phyloP scores from a whole-genome alignment of 2,113 vertebrate genomes.

The human region DNA sequence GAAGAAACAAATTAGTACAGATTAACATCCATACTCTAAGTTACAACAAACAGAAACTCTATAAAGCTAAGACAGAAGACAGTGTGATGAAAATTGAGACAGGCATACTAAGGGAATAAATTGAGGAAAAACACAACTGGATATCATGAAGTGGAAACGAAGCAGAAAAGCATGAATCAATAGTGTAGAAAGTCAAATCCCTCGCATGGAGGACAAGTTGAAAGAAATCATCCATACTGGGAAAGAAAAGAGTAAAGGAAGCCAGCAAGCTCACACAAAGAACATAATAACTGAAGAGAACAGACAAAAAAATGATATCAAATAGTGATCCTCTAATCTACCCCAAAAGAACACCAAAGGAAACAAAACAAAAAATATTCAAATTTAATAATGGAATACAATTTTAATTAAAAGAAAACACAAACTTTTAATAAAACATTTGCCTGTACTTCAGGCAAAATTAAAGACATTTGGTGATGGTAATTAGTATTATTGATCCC shows the following conservation, averaged over 20 bases:
- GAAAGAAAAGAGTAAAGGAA: not conserved
- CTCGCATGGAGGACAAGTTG: not conserved
- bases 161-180: conserved; percentile 13
- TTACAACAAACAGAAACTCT: not conserved
- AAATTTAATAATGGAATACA: not conserved
- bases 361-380: not conserved
- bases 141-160: not conserved
- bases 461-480: not conserved
- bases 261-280: not conserved
- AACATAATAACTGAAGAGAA: not conserved
- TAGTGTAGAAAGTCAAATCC: not conserved
- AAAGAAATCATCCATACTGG: not conserved
- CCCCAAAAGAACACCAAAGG: not conserved
- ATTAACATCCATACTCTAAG: not conserved
- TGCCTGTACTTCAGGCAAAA: not conserved
- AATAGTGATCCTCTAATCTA: not conserved
- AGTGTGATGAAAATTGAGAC: not conserved
- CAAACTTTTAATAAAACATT: not conserved
- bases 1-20: not conserved
- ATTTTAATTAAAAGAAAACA: not conserved
- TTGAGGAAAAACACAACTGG: conserved; percentile 44
- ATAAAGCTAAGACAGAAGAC: not conserved
- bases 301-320: not conserved
- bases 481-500: not conserved
- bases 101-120: not conserved